phyloP scores from a whole-genome alignment of 2,797 vertebrate genomes.

The Lophotriccus pileatus region DNA sequence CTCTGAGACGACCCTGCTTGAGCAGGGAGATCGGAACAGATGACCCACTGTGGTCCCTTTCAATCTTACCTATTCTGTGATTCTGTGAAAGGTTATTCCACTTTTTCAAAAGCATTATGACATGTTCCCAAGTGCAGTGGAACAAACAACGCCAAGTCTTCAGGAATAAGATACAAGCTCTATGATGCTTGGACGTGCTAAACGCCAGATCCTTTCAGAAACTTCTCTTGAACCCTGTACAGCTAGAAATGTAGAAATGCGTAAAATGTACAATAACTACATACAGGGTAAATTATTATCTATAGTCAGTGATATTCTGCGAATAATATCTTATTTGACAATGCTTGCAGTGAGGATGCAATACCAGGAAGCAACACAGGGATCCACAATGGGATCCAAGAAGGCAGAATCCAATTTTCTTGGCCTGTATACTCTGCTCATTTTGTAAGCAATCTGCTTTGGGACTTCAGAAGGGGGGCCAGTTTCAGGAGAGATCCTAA shows the following conservation, averaged over 20 bases:
- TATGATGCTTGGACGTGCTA: not conserved
- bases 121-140: not conserved
- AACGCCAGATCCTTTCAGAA: not conserved
- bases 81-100: not conserved
- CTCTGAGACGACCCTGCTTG: not conserved
- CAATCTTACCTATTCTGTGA: accelerated
- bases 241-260: not conserved
- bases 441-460: not conserved
- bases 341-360: not conserved
- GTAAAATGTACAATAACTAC: not conserved
- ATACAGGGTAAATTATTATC: not conserved
- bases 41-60: not conserved
- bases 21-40: not conserved
- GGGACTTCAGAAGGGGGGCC: not conserved
- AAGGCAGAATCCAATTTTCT: not conserved
- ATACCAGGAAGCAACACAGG: not conserved
- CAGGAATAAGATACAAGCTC: not conserved
- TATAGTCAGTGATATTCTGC: not conserved
- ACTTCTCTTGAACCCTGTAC: not conserved
- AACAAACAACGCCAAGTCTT: not conserved
- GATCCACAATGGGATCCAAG: not conserved
- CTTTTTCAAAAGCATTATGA: not conserved
- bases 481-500: not conserved
- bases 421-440: not conserved
- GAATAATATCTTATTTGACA: not conserved